A percentile compares a stretch with the other conserved stretches of the same genome.
These are phyloP conservation scores for Epsilonema sp. DNA, from an alignment of 2,888 invertebrate species.

Conservation along the genomic window DNA sequence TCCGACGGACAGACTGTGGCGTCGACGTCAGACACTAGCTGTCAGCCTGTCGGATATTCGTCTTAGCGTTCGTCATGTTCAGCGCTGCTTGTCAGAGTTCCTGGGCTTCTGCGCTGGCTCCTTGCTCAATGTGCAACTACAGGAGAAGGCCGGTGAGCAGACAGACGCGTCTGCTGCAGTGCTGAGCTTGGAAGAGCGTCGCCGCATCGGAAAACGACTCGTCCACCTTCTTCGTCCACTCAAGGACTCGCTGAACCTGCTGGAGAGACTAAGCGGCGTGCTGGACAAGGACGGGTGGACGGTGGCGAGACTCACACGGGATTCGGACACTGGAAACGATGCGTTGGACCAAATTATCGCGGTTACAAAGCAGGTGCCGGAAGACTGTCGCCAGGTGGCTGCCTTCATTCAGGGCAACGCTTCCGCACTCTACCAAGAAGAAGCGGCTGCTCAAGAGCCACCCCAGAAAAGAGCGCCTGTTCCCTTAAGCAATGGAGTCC, in stretches of 20 bases:
- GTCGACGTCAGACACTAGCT: neutral
- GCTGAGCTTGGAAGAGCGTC: no score
- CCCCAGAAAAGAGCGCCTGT: no score
- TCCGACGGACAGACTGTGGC: neutral
- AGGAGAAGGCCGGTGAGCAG: neutral
- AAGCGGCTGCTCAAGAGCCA: no score
- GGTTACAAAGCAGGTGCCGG: slow-evolving; percentile 61
- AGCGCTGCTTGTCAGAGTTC: neutral
- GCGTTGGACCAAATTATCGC: slow-evolving; percentile 61
- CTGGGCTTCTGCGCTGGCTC: neutral
- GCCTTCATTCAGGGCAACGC: slow-evolving; percentile 53
- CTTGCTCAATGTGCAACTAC: neutral
- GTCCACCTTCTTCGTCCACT: slow-evolving; percentile 11
- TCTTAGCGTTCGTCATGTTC: neutral
- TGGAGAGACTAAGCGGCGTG: slow-evolving; percentile 45
- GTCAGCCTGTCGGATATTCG: neutral
- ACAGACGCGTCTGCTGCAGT: neutral
- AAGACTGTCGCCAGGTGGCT: slow-evolving; percentile 67
- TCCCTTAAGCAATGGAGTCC: no score
- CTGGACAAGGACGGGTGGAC: slow-evolving; percentile 60
- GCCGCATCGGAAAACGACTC: slow-evolving; percentile 5
- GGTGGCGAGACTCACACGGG: slow-evolving; percentile 42
- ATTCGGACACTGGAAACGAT: slow-evolving; percentile 34
- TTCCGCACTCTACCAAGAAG: slow-evolving; percentile 16
- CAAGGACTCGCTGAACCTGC: slow-evolving; percentile 7